Percentiles rank a stretch among this genome's conserved stretches.
phyloP scores from a whole-genome alignment of 2,797 vertebrate species.

The Carcharodon carcharias region DNA sequence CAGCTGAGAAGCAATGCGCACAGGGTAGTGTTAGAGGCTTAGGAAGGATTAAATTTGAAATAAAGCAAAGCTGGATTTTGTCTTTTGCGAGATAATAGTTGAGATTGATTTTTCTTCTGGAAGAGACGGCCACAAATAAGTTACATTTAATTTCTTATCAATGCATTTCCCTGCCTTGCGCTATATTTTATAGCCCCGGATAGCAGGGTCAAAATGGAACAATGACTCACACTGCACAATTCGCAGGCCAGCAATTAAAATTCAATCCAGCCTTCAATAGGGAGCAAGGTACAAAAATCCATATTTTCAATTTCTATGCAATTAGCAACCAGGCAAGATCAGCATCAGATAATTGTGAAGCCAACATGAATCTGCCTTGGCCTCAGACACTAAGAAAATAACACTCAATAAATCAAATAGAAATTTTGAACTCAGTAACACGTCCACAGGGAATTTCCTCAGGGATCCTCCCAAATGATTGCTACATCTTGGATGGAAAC shows the following conservation, averaged over 20 bases:
- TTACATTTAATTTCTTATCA: background rate
- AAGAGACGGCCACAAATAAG: background rate
- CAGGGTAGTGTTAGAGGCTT: background rate
- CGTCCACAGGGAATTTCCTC: background rate
- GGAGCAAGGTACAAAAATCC: slow-evolving; percentile 16
- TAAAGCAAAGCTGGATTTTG: background rate
- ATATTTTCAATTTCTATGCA: slow-evolving; percentile 26
- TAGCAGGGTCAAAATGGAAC: background rate
- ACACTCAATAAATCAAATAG: background rate
- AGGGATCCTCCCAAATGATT: background rate
- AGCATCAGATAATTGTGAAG: background rate
- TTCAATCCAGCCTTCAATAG: background rate
- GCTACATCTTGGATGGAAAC: background rate
- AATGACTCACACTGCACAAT: background rate
- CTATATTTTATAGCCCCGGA: background rate
- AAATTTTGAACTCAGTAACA: background rate
- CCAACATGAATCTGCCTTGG: background rate
- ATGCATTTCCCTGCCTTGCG: background rate
- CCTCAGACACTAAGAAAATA: background rate
- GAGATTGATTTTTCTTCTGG: background rate
- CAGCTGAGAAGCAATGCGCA: background rate
- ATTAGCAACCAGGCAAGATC: slow-evolving; percentile 7
- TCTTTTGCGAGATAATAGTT: background rate
- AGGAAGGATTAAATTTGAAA: background rate
- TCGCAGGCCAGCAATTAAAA: background rate